Evolutionary conservation across 2,797 vertebrate genomes (phyloP).

Genomic region (Manis crassicaudata): DNA sequence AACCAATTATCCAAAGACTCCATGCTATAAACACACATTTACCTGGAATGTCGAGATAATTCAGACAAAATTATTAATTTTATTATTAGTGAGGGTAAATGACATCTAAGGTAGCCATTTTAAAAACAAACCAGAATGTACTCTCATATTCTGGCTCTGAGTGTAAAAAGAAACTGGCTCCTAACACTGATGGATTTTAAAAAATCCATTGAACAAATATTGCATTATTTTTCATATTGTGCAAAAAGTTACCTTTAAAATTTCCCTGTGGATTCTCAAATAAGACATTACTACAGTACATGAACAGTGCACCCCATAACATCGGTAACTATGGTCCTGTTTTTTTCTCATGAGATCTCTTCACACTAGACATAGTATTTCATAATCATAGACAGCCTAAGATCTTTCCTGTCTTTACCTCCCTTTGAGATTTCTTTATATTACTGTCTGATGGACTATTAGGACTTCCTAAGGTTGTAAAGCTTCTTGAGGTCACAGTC

Average conservation of each 20-base stretch:
- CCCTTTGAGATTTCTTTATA: not conserved
- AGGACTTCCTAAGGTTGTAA: not conserved
- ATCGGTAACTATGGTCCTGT: not conserved
- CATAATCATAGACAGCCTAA: not conserved
- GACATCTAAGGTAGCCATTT: not conserved
- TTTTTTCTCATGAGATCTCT: not conserved
- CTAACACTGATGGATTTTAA: not conserved
- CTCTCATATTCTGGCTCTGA: not conserved
- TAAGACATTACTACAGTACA: not conserved
- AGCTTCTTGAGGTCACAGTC: not conserved
- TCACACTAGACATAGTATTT: not conserved
- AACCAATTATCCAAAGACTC: constrained; percentile 53
- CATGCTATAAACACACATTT: constrained; percentile 39
- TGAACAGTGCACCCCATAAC: not conserved
- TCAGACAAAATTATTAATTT: constrained; percentile 58
- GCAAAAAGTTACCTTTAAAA: not conserved
- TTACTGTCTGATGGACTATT: not conserved
- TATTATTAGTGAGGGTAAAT: constrained; percentile 31
- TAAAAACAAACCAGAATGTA: not conserved
- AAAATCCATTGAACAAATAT: not conserved
- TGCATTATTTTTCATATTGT: constrained; percentile 18
- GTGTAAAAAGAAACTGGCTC: not conserved
- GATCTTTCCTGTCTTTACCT: not conserved
- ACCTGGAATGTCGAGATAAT: constrained; percentile 57
- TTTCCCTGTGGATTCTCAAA: not conserved